Percentiles rank a stretch among this genome's conserved stretches.
phyloP scores from a whole-genome alignment of 37 sponge, comb jelly and placozoan genomes.

The Spongilla lacustris region DNA sequence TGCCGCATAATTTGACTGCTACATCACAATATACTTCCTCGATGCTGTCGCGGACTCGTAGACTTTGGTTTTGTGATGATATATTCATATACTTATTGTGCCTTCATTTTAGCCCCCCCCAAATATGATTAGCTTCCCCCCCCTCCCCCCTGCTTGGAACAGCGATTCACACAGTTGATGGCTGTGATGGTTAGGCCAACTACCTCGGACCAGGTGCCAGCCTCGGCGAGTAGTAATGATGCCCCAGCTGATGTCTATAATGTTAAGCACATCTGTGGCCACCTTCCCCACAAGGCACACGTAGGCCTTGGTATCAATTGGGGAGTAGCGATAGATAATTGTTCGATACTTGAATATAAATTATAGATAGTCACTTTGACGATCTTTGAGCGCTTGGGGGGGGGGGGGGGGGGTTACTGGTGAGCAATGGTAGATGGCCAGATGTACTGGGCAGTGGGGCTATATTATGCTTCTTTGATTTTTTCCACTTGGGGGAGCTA shows the following conservation, averaged over 20 bases:
- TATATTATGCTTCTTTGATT: constrained; percentile 48
- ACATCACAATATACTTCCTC: too few relatives aligned
- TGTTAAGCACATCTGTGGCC: neutral
- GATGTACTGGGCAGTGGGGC: constrained; percentile 54
- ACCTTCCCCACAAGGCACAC: neutral
- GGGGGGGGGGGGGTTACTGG: neutral
- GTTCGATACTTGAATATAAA: too few relatives aligned
- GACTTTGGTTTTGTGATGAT: too few relatives aligned
- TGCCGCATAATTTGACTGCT: too few relatives aligned
- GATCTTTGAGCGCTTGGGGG: constrained; percentile 13
- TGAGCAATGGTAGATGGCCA: neutral
- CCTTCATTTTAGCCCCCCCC: too few relatives aligned
- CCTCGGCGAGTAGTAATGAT: neutral
- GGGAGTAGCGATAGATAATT: too few relatives aligned
- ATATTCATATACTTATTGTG: too few relatives aligned
- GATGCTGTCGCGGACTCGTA: too few relatives aligned
- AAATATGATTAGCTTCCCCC: too few relatives aligned
- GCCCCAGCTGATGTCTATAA: neutral
- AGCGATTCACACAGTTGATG: neutral
- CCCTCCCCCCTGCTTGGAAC: neutral
- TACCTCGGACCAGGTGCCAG: neutral
- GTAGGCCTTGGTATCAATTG: too few relatives aligned
- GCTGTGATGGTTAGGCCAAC: neutral
- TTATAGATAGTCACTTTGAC: constrained; percentile 31
- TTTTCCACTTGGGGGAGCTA: constrained; percentile 42